Conservation (phyloP, 2,797 vertebrate species). For the Sitta carolinensis region DNA sequence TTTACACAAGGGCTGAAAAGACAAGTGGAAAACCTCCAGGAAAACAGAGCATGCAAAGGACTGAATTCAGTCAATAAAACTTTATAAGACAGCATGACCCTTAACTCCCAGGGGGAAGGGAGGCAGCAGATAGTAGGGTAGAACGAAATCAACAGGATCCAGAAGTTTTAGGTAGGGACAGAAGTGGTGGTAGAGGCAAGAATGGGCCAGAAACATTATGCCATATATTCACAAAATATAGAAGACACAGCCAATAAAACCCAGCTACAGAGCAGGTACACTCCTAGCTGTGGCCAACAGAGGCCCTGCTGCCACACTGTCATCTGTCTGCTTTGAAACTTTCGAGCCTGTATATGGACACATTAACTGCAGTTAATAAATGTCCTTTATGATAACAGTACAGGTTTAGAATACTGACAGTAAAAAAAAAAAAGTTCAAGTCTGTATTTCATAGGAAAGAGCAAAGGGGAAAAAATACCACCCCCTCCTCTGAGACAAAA, state of each 20-base stretch:
- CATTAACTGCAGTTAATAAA: neutral
- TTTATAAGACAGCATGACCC: accelerated
- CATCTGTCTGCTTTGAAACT: neutral
- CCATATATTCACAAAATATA: neutral
- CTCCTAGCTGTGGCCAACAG: neutral
- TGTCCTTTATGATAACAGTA: neutral
- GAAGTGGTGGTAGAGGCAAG: neutral
- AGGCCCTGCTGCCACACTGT: neutral
- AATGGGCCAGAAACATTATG: neutral
- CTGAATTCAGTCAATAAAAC: neutral
- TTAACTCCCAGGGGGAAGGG: accelerated
- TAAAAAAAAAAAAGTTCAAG: neutral
- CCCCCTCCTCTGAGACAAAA: neutral
- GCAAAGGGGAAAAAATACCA: neutral
- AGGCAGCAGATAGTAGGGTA: neutral
- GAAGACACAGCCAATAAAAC: neutral
- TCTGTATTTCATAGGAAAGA: neutral
- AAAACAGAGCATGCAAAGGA: neutral
- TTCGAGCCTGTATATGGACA: neutral
- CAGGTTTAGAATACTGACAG: neutral
- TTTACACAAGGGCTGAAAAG: neutral
- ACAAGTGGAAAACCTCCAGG: neutral
- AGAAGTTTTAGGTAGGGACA: neutral
- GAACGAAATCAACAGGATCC: neutral
- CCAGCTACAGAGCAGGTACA: neutral